These are phyloP conservation scores for Philhelius pedissequus DNA, from an alignment of 2,888 invertebrate genomes.

Conservation along the genomic window DNA sequence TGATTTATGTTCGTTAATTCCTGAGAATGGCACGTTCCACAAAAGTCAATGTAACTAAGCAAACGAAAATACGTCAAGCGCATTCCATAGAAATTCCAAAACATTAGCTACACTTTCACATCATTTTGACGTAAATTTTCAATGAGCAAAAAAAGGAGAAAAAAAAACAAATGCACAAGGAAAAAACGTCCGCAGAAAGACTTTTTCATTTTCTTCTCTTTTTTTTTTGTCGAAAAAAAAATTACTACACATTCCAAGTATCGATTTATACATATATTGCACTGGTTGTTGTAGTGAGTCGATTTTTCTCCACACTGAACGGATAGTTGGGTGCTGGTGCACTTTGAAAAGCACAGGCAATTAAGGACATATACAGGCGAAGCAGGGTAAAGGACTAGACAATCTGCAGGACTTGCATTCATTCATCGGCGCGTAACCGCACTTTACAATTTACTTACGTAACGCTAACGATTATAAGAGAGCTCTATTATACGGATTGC, in stretches of 20 bases:
- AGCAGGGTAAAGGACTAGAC: not conserved
- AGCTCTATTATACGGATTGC: slow-evolving; percentile 3
- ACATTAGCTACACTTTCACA: not conserved
- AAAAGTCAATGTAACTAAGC: not conserved
- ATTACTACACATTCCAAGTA: not conserved
- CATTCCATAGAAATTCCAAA: slow-evolving; percentile 23
- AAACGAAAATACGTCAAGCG: not conserved
- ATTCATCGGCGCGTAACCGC: slow-evolving; percentile 28
- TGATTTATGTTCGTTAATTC: not conserved
- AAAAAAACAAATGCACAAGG: not conserved
- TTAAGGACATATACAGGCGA: slow-evolving; percentile 19
- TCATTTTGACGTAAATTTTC: slow-evolving; percentile 19
- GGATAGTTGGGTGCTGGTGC: not conserved
- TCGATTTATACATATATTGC: slow-evolving; percentile 33
- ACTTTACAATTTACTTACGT: slow-evolving; percentile 42
- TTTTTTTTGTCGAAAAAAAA: not conserved
- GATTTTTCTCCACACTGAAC: not conserved
- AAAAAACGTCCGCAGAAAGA: slow-evolving; percentile 23
- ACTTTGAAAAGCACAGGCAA: not conserved
- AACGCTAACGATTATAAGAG: slow-evolving; percentile 11
- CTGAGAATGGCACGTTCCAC: slow-evolving; percentile 5
- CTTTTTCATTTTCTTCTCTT: not conserved
- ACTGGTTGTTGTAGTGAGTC: not conserved
- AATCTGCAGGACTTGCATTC: slow-evolving; percentile 9
- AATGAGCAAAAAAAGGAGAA: not conserved